Conservation (phyloP, 1,140 invertebrate genomes). For the Probaryconus sp. region DNA sequence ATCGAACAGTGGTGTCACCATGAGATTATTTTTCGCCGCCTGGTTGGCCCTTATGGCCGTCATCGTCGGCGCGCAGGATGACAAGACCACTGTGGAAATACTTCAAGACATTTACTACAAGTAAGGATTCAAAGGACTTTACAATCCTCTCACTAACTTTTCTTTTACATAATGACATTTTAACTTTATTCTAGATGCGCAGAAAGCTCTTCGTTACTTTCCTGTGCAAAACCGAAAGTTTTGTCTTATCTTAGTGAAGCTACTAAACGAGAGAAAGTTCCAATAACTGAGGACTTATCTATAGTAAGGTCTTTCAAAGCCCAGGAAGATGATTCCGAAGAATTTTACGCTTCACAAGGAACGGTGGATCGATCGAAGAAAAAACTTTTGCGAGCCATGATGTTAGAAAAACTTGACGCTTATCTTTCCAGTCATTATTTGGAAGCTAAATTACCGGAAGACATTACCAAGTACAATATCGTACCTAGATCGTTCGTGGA, state of each 20-base stretch:
- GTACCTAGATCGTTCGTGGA: slow-evolving; percentile 84
- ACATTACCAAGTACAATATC: slow-evolving; percentile 72
- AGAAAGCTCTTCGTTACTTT: slow-evolving; percentile 71
- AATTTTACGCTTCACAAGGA: slow-evolving; percentile 65
- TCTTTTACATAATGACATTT: not conserved
- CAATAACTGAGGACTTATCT: slow-evolving; percentile 85
- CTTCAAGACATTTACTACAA: slow-evolving; percentile 73
- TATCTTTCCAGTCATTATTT: slow-evolving; percentile 76
- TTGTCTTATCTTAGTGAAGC: slow-evolving; percentile 84
- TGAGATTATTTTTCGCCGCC: slow-evolving; percentile 66
- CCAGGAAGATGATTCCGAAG: slow-evolving; percentile 75
- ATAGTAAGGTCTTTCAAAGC: slow-evolving; percentile 82
- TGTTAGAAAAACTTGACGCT: slow-evolving; percentile 76
- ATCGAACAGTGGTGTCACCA: slow-evolving; percentile 61
- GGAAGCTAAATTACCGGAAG: slow-evolving; percentile 75
- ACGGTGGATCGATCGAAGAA: slow-evolving; percentile 63
- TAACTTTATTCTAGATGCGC: slow-evolving; percentile 70
- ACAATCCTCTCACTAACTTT: no score
- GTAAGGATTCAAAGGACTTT: no score
- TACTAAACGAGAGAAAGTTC: slow-evolving; percentile 82
- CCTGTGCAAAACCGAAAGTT: slow-evolving; percentile 87
- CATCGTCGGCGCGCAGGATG: slow-evolving; percentile 56
- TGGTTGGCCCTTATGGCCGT: slow-evolving; percentile 62
- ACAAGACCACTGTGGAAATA: slow-evolving; percentile 67
- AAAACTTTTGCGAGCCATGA: slow-evolving; percentile 71